Base-by-base conservation (phyloP, 1,140 invertebrate species). In the Drosophila kikkawai region DNA sequence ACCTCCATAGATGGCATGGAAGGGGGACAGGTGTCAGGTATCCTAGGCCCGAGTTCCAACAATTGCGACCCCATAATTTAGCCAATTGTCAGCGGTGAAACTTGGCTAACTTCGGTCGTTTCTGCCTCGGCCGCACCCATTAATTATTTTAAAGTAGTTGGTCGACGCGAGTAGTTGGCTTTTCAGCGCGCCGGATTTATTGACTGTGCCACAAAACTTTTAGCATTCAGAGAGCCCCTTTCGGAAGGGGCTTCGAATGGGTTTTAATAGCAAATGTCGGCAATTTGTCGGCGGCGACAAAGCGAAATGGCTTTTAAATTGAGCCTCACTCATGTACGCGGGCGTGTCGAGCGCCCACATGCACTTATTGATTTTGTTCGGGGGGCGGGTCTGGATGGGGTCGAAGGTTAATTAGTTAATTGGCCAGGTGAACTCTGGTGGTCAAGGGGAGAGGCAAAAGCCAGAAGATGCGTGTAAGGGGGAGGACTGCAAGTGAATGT, bases 131-230 rank as follows among this genome's bases (percentile, higher is more conserved):
- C 81, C 85, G 85, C 85, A 90, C 85, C 85, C 81, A 90, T 88
- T 90, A 90, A 90, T 90, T 90, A 90, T 90, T 90, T 90, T 85
- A 90, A 88, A 88, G 70, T 88, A 88, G 81, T 90, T 88, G 81
- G 68, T 59, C 63, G 79, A 78, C 84, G 85, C 84, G 80, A 77
- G 67, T 56, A 56, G 77, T 71, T 79, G 77, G 61, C 59, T 79
- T 79, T 79, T 70, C 76, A 70, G 59, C 80, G 70, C 66, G 55
- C 77, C 73, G 80, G 85, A 88, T 88, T 88, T 90, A 88, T 88
- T 75, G 85, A 50, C 69, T 75, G 61, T 80, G 80, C 81, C 63
- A 42, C 71, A 48, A 60, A 77, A 83, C 66, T 75, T 85, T 67
- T 68, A 53, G 56, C 50, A 75, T 80, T 51, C 71, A 76, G 19